Base-by-base conservation (phyloP, 2,888 invertebrate genomes). In the Archips xylosteana region DNA sequence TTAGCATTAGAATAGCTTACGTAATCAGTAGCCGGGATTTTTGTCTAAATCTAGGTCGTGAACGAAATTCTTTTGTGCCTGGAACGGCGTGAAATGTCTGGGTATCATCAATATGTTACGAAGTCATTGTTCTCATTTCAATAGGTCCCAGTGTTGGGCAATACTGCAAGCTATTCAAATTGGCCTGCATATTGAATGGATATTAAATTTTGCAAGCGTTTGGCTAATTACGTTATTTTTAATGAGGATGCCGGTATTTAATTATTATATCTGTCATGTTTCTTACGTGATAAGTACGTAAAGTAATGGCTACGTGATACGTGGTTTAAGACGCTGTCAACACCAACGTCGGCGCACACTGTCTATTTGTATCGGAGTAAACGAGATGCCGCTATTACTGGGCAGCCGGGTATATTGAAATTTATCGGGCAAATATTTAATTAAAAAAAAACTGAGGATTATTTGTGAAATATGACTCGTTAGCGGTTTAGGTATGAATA, bases 101-200 rank as follows among this genome's bases (percentile, higher is more conserved):
- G 61, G 75, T 79, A 83, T 79, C 79, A 82, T 80, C 82, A 77
- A 81, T 82, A 80, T 77, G 81, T 80, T 77, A 73, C 71, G 60
- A 75, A 79, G 71, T 76, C 81, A 85, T 85, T 86, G 86, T 87
- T 86, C 81, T 83, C 68, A 76, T 79, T 83, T 82, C 76, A 83
- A 84, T 80, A 74, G 79, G 71, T 76, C 66, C 45, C 62, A 51
- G 66, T 10, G 15, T 63, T 45, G 1, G 61, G 62, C n/a, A 68
- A 67, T 15, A 23, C 49, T 59, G 51, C 59, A 45, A 15, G 47
- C 45, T 34, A 59, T 69, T 59, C 47, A 64, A 68, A 73, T 59
- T 64, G 57, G 54, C 47, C 61, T 23, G 57, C 39, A 66, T 68
- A 59, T 64, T 54, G 57, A 59, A 69, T 69, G 42, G 68, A 64